Conservation (phyloP, 37 sponge, comb jelly and placozoan genomes). For the Agelas oroides region DNA sequence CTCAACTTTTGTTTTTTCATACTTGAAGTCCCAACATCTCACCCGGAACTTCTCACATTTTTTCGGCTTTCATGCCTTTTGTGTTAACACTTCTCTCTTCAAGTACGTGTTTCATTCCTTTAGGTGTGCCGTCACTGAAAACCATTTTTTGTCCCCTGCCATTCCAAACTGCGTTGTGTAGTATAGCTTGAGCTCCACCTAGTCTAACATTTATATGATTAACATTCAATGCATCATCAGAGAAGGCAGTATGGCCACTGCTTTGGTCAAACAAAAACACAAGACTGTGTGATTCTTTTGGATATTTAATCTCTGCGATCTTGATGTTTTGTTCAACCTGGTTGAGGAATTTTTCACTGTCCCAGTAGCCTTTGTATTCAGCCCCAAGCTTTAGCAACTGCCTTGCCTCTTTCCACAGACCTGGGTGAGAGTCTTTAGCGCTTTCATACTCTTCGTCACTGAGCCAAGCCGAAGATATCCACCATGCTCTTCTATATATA, state of each 20-base stretch:
- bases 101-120: too few relatives aligned
- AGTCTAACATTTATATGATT: conserved; percentile 29
- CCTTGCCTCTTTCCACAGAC: neutral
- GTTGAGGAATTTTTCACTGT: neutral
- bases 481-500: conserved; percentile 42
- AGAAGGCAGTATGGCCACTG: conserved; percentile 14
- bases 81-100: too few relatives aligned
- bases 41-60: too few relatives aligned
- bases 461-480: too few relatives aligned
- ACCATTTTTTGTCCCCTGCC: too few relatives aligned
- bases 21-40: neutral
- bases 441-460: conserved; percentile 11
- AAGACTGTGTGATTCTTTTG: neutral
- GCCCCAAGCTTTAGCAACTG: conserved; percentile 1
- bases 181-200: conserved; percentile 9
- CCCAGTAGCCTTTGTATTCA: conserved; percentile 30
- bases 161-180: too few relatives aligned
- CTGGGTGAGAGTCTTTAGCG: neutral
- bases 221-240: conserved; percentile 36
- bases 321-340: conserved; percentile 16
- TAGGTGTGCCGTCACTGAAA: too few relatives aligned
- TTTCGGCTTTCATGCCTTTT: too few relatives aligned
- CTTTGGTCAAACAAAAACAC: conserved; percentile 40
- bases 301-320: conserved; percentile 36
- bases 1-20: neutral